Percentiles rank a stretch among this genome's conserved stretches.
These are phyloP conservation scores for Eudemis profundana DNA, from an alignment of 2,888 invertebrate species.

Conservation along the genomic window DNA sequence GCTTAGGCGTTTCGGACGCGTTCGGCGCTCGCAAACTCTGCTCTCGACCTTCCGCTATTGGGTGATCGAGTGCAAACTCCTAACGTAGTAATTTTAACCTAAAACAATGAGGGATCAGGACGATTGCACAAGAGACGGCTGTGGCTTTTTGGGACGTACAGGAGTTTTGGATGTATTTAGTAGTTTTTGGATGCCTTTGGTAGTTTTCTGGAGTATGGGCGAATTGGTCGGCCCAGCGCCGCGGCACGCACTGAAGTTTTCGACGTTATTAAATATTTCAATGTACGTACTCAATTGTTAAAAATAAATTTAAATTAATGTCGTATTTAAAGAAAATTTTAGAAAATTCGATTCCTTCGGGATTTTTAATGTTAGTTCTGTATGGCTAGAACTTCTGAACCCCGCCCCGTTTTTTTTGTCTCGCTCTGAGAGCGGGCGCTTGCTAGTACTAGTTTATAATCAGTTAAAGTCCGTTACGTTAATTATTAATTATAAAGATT, in stretches of 20 bases:
- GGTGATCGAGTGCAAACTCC: no score
- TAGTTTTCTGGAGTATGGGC: slow-evolving; percentile 2
- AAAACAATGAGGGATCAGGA: no score
- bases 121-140: no score
- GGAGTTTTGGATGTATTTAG: slow-evolving; percentile 44
- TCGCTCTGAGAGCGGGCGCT: slow-evolving; percentile 71
- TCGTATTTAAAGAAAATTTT: slow-evolving; percentile 50
- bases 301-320: slow-evolving; percentile 38
- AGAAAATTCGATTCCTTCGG: slow-evolving; percentile 28
- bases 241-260: slow-evolving; percentile 51
- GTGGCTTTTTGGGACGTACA: not conserved
- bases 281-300: slow-evolving; percentile 65
- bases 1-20: no score
- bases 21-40: no score
- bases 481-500: slow-evolving; percentile 68
- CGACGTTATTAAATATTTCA: slow-evolving; percentile 65
- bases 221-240: not conserved
- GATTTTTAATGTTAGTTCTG: slow-evolving; percentile 38
- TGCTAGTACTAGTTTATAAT: slow-evolving; percentile 72
- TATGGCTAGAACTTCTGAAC: slow-evolving; percentile 28
- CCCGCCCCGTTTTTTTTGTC: slow-evolving; percentile 26
- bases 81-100: no score
- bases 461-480: slow-evolving; percentile 80
- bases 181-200: slow-evolving; percentile 27
- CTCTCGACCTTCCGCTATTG: no score